These are phyloP conservation scores for Ptychochromis oligacanthus DNA, from an alignment of 2,113 vertebrate species.

Conservation along the genomic window DNA sequence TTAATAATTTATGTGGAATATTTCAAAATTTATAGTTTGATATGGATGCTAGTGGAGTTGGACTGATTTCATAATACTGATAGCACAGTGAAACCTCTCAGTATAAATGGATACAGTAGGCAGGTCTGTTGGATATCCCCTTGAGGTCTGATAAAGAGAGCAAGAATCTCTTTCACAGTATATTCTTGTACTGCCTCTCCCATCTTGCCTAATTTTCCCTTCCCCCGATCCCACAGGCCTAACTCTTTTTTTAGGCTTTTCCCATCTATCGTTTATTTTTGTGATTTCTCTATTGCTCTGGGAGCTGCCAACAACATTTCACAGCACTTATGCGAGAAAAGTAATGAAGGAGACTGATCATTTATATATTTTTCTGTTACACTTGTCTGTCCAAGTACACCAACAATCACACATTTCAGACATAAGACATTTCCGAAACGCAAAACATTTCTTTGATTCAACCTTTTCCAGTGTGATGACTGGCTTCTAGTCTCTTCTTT, in stretches of 20 bases:
- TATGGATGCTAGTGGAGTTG: background rate
- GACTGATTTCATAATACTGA: background rate
- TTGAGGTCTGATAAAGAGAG: conserved; percentile 34
- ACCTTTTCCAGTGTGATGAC: background rate
- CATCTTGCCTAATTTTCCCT: conserved; percentile 5
- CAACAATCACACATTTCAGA: background rate
- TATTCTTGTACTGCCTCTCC: conserved; percentile 52
- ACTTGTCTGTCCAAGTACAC: background rate
- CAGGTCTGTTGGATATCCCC: conserved; percentile 32
- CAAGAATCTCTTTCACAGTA: conserved; percentile 36
- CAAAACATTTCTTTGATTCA: background rate
- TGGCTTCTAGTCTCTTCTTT: background rate
- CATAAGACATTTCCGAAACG: background rate
- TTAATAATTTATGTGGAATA: background rate
- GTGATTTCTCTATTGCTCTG: background rate
- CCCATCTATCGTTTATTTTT: conserved; percentile 26
- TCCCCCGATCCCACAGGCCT: background rate
- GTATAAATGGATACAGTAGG: background rate
- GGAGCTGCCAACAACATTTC: background rate
- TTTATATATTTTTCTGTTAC: background rate
- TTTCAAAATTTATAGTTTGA: background rate
- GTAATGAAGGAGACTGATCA: background rate
- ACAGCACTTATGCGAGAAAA: background rate
- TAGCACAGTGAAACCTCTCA: background rate
- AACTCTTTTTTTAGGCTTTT: conserved; percentile 4